Conservation (phyloP, 1,140 invertebrate species). For the Drosophila erecta region DNA sequence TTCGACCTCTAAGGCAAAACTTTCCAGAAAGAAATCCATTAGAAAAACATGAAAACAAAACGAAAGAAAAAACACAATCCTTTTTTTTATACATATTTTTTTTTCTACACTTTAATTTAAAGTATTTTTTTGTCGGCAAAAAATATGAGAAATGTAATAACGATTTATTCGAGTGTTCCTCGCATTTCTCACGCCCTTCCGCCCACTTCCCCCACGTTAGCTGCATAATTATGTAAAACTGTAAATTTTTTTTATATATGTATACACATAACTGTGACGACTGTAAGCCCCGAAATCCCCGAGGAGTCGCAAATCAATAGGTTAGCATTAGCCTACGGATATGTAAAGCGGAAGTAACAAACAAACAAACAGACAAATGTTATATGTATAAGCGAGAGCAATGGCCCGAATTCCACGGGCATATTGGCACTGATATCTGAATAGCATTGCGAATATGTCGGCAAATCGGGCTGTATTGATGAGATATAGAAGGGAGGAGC, state of each 20-base stretch:
- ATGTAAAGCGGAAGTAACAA: constrained; percentile 19
- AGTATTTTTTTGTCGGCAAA: constrained; percentile 37
- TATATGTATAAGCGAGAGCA: constrained; percentile 65
- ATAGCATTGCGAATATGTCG: not conserved
- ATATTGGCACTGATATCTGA: not conserved
- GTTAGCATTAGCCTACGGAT: constrained; percentile 60
- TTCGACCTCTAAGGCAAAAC: constrained; percentile 29
- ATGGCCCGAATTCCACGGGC: not conserved
- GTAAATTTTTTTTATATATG: constrained; percentile 71
- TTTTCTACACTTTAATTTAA: constrained; percentile 42
- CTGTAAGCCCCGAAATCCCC: constrained; percentile 33
- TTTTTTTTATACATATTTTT: constrained; percentile 22
- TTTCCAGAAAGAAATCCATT: constrained; percentile 5
- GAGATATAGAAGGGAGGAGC: constrained; percentile 15
- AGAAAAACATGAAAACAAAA: not conserved
- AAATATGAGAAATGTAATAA: constrained; percentile 15
- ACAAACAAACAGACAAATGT: constrained; percentile 34
- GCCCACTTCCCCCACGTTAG: constrained; percentile 14
- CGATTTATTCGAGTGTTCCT: constrained; percentile 48
- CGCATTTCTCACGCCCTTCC: constrained; percentile 47
- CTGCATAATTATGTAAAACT: constrained; percentile 52
- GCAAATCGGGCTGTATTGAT: not conserved
- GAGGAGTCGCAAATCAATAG: constrained; percentile 61
- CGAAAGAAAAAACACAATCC: constrained; percentile 13
- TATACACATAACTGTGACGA: constrained; percentile 31